These are phyloP conservation scores for Drosophila orena DNA, from an alignment of 1,140 invertebrate genomes.

Conservation along the genomic window DNA sequence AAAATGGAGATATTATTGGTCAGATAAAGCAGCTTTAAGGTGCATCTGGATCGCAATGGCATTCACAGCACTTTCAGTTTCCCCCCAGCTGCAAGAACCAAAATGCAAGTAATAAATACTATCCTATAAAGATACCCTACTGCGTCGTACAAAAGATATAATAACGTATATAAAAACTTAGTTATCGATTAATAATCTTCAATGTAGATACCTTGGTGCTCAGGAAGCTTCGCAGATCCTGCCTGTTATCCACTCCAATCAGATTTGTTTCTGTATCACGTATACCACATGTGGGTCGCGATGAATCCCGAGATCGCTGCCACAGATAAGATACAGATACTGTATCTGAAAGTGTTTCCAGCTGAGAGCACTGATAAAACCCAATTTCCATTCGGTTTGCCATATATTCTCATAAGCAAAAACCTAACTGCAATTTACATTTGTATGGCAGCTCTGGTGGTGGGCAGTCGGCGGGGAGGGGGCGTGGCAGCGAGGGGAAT, in stretches of 20 bases:
- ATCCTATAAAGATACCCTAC: no score
- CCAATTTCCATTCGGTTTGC: slow-evolving; percentile 46
- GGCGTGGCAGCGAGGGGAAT: background rate
- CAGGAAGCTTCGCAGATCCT: no score
- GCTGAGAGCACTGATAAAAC: slow-evolving; percentile 32
- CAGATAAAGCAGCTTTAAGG: slow-evolving; percentile 29
- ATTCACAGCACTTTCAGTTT: background rate
- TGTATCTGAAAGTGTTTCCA: slow-evolving; percentile 6
- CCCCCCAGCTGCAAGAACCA: no score
- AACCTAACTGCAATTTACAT: slow-evolving; percentile 48
- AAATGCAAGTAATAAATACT: background rate
- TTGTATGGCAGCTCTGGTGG: slow-evolving; percentile 19
- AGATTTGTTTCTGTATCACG: background rate
- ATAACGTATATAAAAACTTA: no score
- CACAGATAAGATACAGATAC: slow-evolving; percentile 7
- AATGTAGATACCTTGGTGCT: no score
- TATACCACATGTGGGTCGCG: slow-evolving; percentile 21
- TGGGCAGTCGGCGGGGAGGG: background rate
- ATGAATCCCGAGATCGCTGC: background rate
- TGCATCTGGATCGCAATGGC: background rate
- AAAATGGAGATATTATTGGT: slow-evolving; percentile 23
- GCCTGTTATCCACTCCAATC: background rate
- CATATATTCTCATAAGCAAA: slow-evolving; percentile 46
- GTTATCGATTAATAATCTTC: no score
- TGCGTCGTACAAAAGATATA: no score